These are phyloP conservation scores for Chelidonichthys spinosus DNA, from an alignment of 2,797 vertebrate genomes.

Conservation along the genomic window DNA sequence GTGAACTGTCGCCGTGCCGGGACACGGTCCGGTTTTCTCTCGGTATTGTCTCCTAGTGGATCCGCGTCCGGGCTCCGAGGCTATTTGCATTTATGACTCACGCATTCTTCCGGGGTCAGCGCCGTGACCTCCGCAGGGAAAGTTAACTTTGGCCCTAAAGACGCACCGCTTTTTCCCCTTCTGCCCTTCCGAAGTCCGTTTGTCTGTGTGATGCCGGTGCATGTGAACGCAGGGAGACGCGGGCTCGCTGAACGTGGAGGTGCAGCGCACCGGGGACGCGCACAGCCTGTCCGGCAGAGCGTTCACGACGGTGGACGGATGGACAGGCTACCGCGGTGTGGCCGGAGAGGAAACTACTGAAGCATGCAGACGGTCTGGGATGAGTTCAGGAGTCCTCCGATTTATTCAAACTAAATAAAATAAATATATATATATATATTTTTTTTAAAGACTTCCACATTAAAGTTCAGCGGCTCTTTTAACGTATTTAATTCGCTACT, in stretches of 20 bases:
- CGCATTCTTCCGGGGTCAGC: constrained; percentile 90
- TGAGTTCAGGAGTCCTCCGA: neutral
- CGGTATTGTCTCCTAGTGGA: constrained; percentile 89
- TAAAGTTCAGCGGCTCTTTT: neutral
- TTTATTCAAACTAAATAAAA: neutral
- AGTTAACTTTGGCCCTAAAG: constrained; percentile 79
- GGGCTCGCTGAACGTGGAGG: constrained; percentile 2
- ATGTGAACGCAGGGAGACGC: neutral
- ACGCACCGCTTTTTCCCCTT: constrained; percentile 28
- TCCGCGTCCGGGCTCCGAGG: constrained; percentile 80
- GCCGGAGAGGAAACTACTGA: constrained; percentile 40
- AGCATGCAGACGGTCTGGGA: neutral
- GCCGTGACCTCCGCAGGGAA: constrained; percentile 87
- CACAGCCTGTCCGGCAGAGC: constrained; percentile 27
- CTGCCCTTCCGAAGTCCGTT: constrained; percentile 23
- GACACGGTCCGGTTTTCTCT: constrained; percentile 79
- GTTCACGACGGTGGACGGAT: constrained; percentile 28
- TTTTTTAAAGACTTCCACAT: neutral
- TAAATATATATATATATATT: too few relatives aligned
- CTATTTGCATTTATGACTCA: constrained; percentile 92
- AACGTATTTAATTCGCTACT: neutral
- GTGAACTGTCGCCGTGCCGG: constrained; percentile 7
- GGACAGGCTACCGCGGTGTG: constrained; percentile 45
- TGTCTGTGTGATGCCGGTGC: constrained; percentile 16
- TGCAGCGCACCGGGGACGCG: constrained; percentile 31